Evolutionary conservation across 2,888 invertebrate species (phyloP).

Genomic region (Marronus borbonicus): DNA sequence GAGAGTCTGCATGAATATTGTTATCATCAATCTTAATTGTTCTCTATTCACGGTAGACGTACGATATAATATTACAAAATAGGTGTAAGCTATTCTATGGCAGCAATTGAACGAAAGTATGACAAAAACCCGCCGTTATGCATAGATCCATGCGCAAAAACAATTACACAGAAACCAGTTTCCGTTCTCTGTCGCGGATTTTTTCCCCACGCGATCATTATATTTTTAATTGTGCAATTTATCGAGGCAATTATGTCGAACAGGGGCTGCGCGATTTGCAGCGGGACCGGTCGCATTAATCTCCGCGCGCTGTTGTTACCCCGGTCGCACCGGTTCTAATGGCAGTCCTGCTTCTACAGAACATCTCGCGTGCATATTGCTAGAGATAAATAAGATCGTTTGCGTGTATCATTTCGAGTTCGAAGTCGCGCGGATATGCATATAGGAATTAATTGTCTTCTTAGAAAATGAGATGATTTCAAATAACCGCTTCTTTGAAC

Average conservation of each 20-base stretch:
- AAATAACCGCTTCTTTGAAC: too few species aligned
- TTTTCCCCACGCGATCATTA: constrained; percentile 18
- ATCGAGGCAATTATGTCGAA: constrained; percentile 38
- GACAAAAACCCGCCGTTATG: not conserved
- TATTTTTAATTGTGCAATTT: constrained; percentile 36
- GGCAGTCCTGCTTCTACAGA: not conserved
- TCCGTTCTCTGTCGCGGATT: not conserved
- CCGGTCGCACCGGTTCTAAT: not conserved
- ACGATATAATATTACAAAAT: too few species aligned
- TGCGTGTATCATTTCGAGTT: too few species aligned
- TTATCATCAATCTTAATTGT: too few species aligned
- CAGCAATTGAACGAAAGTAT: too few species aligned
- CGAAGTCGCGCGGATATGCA: too few species aligned
- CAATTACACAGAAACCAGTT: constrained; percentile 28
- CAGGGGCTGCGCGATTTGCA: constrained; percentile 21
- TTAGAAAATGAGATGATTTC: too few species aligned
- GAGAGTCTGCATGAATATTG: too few species aligned
- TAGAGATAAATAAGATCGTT: too few species aligned
- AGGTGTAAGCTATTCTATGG: too few species aligned
- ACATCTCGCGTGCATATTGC: constrained; percentile 1
- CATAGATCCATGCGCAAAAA: not conserved
- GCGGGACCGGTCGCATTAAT: not conserved
- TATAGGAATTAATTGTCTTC: too few species aligned
- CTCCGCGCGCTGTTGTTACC: not conserved
- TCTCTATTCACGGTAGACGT: too few species aligned